Evolutionary conservation across 2,113 vertebrate species (phyloP).

Genomic region (Pterocles burchelli): DNA sequence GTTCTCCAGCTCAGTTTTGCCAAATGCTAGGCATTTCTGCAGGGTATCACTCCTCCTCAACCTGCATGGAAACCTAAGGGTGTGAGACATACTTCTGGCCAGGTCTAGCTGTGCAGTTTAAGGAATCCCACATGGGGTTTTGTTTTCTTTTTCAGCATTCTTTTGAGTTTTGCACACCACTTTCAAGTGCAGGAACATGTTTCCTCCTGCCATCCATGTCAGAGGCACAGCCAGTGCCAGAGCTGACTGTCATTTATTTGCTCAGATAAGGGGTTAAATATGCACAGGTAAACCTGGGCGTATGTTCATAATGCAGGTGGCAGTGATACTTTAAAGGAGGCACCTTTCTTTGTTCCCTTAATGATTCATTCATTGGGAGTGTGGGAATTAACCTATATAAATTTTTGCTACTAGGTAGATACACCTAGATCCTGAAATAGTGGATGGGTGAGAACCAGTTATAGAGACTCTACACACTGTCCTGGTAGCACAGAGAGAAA

Average conservation of each 20-base stretch:
- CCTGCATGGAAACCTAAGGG: not conserved
- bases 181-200: not conserved
- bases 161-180: not conserved
- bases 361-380: conserved; percentile 52
- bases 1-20: not conserved
- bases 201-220: not conserved
- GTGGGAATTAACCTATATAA: conserved; percentile 68
- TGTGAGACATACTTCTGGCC: not conserved
- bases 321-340: conserved; percentile 44
- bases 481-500: not conserved
- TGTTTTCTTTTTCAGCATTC: not conserved
- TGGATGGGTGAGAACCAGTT: conserved; percentile 52
- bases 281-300: not conserved
- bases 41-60: not conserved
- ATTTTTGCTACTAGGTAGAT: conserved; percentile 52
- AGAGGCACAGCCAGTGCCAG: not conserved
- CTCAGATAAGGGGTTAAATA: conserved; percentile 46
- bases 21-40: not conserved
- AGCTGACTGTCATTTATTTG: conserved; percentile 6
- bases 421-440: conserved; percentile 68
- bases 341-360: conserved; percentile 45
- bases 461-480: not conserved
- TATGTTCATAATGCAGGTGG: conserved; percentile 14
- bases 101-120: not conserved
- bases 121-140: not conserved